Base-by-base conservation (phyloP, 2,888 invertebrate genomes). In the Harpalus rubripes region DNA sequence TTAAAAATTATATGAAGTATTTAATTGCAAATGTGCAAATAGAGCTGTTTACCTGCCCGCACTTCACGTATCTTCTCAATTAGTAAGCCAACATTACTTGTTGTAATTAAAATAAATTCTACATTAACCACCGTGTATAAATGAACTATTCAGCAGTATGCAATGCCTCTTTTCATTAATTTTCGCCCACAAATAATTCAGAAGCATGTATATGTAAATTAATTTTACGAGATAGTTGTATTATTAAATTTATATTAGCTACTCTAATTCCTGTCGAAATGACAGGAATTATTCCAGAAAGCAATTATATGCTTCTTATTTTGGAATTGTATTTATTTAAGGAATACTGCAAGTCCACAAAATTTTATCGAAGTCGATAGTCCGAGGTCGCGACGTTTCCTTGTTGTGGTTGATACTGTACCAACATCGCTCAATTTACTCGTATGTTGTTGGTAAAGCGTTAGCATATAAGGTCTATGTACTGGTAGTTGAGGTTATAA, bases 21-120 rank as follows among this genome's bases (percentile, higher is more conserved):
- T 22, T 63, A 68, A 32, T 32, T 68, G 39, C 39, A 32, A 63
- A 68, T 32, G 39, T 12, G 32, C 15, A 65, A 65, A 32, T 32
- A 65, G 22, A 65, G n/a, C 39, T 32, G 68, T 39, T 68, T 39
- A 68, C 68, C 63, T 63, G 63, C 59, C n/a, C 18, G 12, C 68
- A 12, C 26, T 7, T 15, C 32, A 68, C 12, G 68, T 68, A 39
- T 32, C 22, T 68, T 68, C 32, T 15, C 68, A 32, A 52, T 52
- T 52, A 52, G 44, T 52, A 52, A 52, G 44, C 44, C 44, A 10
- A 12, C 44, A 52, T 52, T 52, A 52, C 44, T 52, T 52, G 7
- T 12, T 8, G 44, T 52, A 52, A 52, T 52, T 52, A 52, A 52
- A 52, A 52, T 52, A 52, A 52, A 52, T 10, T 52, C 44, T 52